Evolutionary conservation across 2,797 vertebrate genomes (phyloP).

Genomic region (Onychomys leucogaster): DNA sequence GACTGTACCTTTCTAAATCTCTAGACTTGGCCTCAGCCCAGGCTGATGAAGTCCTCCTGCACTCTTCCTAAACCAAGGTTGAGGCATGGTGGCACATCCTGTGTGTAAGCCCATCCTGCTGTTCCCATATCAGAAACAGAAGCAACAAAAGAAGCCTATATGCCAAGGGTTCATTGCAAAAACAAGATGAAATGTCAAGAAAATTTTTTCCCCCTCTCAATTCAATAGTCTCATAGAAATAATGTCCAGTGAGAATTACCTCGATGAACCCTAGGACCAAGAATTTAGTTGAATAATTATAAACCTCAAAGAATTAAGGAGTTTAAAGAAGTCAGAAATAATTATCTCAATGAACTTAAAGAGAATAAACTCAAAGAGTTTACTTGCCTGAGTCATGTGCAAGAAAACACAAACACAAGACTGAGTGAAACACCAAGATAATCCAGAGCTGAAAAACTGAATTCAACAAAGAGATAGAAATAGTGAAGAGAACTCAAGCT

Average conservation of each 20-base stretch:
- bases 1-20: not conserved
- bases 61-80: not conserved
- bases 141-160: not conserved
- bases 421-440: not conserved
- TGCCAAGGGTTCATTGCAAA: not conserved
- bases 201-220: not conserved
- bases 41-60: not conserved
- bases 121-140: not conserved
- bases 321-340: not conserved
- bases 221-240: not conserved
- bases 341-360: not conserved
- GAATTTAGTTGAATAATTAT: not conserved
- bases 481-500: not conserved
- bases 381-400: rapidly evolving
- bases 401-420: not conserved
- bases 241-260: not conserved
- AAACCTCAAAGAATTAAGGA: too few species aligned
- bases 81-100: not conserved
- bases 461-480: not conserved
- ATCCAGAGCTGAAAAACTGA: not conserved
- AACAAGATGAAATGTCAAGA: not conserved
- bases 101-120: not conserved
- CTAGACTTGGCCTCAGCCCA: not conserved
- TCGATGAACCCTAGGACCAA: not conserved
- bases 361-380: not conserved